phyloP scores from a whole-genome alignment of 1,140 invertebrate species.

The Drosophila arizonae region DNA sequence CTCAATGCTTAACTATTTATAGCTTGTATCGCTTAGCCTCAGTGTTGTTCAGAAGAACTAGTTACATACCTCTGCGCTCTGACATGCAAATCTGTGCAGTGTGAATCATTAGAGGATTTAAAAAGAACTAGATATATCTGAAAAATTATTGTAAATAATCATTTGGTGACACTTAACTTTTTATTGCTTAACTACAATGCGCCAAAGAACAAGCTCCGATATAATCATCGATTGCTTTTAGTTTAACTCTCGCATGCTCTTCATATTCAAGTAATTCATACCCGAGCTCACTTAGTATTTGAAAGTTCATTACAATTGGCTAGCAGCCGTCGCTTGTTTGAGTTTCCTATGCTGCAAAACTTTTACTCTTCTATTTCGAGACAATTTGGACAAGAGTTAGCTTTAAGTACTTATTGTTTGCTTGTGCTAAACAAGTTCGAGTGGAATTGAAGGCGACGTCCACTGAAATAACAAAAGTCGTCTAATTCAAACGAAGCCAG shows the following conservation, averaged over 20 bases:
- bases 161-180: too few species aligned
- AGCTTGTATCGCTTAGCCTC: too few species aligned
- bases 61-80: not conserved
- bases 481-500: not conserved
- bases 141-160: too few species aligned
- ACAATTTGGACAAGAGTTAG: not conserved
- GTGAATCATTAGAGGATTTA: too few species aligned
- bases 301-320: not conserved
- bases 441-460: not conserved
- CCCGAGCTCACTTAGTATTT: not conserved
- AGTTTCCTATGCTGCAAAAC: conserved; percentile 20
- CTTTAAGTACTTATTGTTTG: not conserved
- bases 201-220: too few species aligned
- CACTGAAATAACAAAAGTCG: not conserved
- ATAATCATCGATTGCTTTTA: not conserved
- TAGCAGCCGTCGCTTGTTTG: not conserved
- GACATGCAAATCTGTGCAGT: too few species aligned
- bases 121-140: too few species aligned
- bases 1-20: too few species aligned
- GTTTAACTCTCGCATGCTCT: not conserved
- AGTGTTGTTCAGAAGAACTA: conserved; percentile 1
- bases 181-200: too few species aligned
- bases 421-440: not conserved
- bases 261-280: too few species aligned
- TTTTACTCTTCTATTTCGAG: not conserved